A percentile compares a stretch with the other conserved stretches of the same genome.
Evolutionary conservation across 1,140 invertebrate species (phyloP).

Genomic region (Epicauta chinensis): DNA sequence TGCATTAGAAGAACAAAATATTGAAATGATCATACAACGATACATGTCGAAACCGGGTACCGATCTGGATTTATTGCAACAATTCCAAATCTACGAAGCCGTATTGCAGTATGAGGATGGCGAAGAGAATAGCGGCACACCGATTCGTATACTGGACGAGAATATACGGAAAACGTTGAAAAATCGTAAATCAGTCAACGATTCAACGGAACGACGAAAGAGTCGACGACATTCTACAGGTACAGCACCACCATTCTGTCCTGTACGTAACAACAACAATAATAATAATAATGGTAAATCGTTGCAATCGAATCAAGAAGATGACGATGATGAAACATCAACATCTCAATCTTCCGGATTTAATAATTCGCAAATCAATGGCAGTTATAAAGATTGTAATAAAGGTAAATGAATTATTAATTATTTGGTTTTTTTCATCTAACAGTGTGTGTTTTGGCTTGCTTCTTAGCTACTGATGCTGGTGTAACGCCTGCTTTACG

Average conservation of each 20-base stretch:
- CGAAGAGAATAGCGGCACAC: slow-evolving; percentile 58
- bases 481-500: slow-evolving; percentile 70
- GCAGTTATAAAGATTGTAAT: slow-evolving; percentile 50
- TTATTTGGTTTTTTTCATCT: slow-evolving; percentile 9
- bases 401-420: slow-evolving; percentile 43
- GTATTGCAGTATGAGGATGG: slow-evolving; percentile 86
- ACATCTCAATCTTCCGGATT: slow-evolving; percentile 50
- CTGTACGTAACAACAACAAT: slow-evolving; percentile 21
- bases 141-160: slow-evolving; percentile 70
- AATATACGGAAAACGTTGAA: slow-evolving; percentile 71
- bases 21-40: slow-evolving; percentile 84
- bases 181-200: slow-evolving; percentile 58
- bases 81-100: slow-evolving; percentile 94
- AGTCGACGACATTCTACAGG: slow-evolving; percentile 67
- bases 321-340: slow-evolving; percentile 51
- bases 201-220: slow-evolving; percentile 64
- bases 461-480: slow-evolving; percentile 47
- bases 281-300: slow-evolving; percentile 23
- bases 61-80: slow-evolving; percentile 86
- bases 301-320: slow-evolving; percentile 34
- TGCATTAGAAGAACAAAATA: slow-evolving; percentile 91
- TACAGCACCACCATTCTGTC: slow-evolving; percentile 48
- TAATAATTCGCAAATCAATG: slow-evolving; percentile 49
- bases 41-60: slow-evolving; percentile 92
- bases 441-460: slow-evolving; percentile 29